phyloP scores from a whole-genome alignment of 2,888 invertebrate genomes.

The Ophraella communa region DNA sequence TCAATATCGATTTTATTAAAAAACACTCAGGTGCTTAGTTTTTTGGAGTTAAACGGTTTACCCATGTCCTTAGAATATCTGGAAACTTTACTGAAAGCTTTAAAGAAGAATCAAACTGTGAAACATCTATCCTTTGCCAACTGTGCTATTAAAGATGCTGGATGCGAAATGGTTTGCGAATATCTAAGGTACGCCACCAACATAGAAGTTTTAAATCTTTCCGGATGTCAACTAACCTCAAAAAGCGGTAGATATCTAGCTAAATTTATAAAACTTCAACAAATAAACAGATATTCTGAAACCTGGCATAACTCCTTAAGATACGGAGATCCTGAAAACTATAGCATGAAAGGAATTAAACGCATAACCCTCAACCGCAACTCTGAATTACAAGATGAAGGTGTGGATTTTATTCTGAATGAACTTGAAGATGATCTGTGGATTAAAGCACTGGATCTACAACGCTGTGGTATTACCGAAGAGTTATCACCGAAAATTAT shows the following conservation, averaged over 20 bases:
- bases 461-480: conserved; percentile 76
- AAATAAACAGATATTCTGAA: conserved; percentile 73
- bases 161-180: conserved; percentile 74
- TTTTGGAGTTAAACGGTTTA: conserved; percentile 73
- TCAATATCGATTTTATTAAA: conserved; percentile 70
- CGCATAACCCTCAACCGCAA: conserved; percentile 75
- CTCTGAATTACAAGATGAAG: conserved; percentile 70
- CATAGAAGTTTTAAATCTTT: conserved; percentile 72
- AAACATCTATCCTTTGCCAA: conserved; percentile 73
- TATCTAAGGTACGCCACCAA: conserved; percentile 72
- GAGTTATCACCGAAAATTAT: conserved; percentile 64
- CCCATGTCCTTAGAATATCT: conserved; percentile 74
- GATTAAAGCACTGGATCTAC: conserved; percentile 81
- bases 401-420: conserved; percentile 67
- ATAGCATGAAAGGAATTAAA: conserved; percentile 75
- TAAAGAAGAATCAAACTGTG: conserved; percentile 69
- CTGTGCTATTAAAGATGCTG: conserved; percentile 74
- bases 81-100: conserved; percentile 60
- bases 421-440: conserved; percentile 79
- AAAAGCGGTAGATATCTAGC: conserved; percentile 71
- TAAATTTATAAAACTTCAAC: conserved; percentile 67
- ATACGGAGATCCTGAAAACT: conserved; percentile 77
- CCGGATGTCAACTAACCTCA: conserved; percentile 71
- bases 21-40: conserved; percentile 68
- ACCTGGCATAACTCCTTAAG: conserved; percentile 82